Evolutionary conservation across 2,888 invertebrate genomes (phyloP), one percentile per base, ranked within the genome.

Genomic region (Meghimatium bilineatum): DNA sequence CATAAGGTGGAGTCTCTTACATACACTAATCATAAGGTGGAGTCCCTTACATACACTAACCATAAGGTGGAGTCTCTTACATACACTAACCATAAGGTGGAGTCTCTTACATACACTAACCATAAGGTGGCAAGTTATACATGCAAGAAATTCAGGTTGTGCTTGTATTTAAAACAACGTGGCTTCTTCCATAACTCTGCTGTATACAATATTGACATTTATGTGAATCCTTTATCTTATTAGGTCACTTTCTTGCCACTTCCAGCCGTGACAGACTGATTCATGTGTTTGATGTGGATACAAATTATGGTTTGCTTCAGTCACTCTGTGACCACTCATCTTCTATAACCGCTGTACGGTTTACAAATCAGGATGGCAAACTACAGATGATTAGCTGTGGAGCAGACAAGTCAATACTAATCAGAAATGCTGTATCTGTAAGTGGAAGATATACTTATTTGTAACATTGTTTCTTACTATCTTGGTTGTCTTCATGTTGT

Each of bases 291-390:
- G 96, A 96, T 92, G 97, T 97, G 49, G 96, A 96, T 88, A 95
- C 96, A 94, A 88, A 92, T 72, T 93, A 93, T 78, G 91, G 91
- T 23, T 96, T 98, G 89, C 94, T 98, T 52, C 97, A 98, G 94
- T 98, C 99, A 0, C 93, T 99, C 85, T 98, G 98, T 93, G 99
- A 99, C 94, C 99, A 99, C 94, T 98, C 98, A 44, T 97, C 98
- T 0, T 97, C 98, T 63, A 98, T 99, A 89, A 98, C 98, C 0
- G 97, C 98, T 0, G 97, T 98, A 12, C 95, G 97, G 88, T 98
- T 98, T 87, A 89, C 89, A 14, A 88, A 91, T 52, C 90, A 89
- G 34, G 91, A 93, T 52, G 88, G 89, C 69, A 90, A 93, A 69
- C 95, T 98, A 84, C 97, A 97, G 93, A 97, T 99, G 97, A 96